These are phyloP conservation scores for Harpalus rubripes DNA, from an alignment of 2,888 invertebrate genomes.

Conservation along the genomic window DNA sequence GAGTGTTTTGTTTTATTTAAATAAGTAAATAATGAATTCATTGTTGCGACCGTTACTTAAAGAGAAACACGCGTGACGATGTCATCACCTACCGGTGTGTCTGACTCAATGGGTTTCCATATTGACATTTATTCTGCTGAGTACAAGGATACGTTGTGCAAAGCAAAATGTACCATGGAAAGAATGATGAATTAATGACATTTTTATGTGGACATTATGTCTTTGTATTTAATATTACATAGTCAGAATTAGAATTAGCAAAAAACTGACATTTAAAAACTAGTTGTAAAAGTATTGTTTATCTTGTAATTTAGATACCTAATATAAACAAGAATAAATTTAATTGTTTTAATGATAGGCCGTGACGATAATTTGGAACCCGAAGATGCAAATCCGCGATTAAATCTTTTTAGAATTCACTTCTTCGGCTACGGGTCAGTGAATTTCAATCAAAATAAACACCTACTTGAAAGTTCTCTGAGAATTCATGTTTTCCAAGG, in stretches of 20 bases:
- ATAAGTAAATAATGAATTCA: conserved; percentile 6
- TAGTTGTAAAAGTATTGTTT: neutral
- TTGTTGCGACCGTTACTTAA: neutral
- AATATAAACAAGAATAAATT: no score
- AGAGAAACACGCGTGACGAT: neutral
- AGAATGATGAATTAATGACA: conserved; percentile 25
- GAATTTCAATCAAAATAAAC: conserved; percentile 27
- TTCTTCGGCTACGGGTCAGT: conserved; percentile 1
- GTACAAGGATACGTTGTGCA: conserved; percentile 23
- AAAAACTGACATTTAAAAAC: conserved; percentile 11
- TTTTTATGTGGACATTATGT: conserved; percentile 19
- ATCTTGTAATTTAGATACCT: no score
- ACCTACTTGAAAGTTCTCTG: conserved; percentile 10
- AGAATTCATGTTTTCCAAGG: neutral
- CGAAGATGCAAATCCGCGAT: conserved; percentile 2
- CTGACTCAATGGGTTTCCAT: conserved; percentile 19
- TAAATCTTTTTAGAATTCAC: conserved; percentile 10
- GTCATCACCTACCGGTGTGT: neutral
- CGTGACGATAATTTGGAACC: neutral
- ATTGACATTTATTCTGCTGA: conserved; percentile 23
- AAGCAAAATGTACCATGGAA: conserved; percentile 1
- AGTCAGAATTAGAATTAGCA: conserved; percentile 1
- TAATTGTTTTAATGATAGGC: no score
- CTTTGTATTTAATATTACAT: conserved; percentile 12
- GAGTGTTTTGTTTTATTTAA: neutral